Evolutionary conservation across 2,113 vertebrate genomes (phyloP), one percentile per base, ranked within the genome.

Genomic region (Dasyurus viverrinus): DNA sequence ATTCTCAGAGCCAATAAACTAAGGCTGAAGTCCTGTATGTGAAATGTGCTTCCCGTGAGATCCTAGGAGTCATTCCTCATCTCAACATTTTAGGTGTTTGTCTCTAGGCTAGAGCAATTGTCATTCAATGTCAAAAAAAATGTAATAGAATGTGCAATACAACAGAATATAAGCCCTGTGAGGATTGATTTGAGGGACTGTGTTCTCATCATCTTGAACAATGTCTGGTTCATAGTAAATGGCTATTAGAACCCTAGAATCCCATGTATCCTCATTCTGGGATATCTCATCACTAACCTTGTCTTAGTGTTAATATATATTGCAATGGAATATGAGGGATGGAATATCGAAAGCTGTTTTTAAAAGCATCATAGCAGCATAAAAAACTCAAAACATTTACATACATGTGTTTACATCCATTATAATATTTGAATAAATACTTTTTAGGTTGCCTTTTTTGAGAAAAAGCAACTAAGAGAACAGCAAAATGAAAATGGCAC

Each of bases 401-500:
- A 84, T 42, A 42, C 7, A 23, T 42, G n/a, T 84, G 68, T 42
- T 84, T 84, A 42, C 68, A 84, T 84, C 12, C 60, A 76, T n/a
- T 76, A 84, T 84, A 42, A 84, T 42, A 84, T 84, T 22, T 84
- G 68, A 84, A 84, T 42, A 23, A 42, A 84, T 84, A 84, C 14
- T 84, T 84, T 42, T 84, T 84, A 19, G 42, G n/a, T 19, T 42
- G 42, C 1, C 6, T 23, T 23, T 84, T 84, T 84, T 42, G 16
- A 84, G 68, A 42, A 84, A 76, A 84, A 84, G n/a, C 36, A 84
- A 8, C 68, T 42, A 22, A 84, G 68, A 84, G 19, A 76, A 84
- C 27, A 84, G 68, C 42, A 42, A 95, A 53, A 48, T 47, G 48
- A 90, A 93, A 60, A 93, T 60, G 47, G 89, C 93, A 93, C 11